A percentile compares a stretch with the other conserved stretches of the same genome.
These are phyloP conservation scores for Eleutherodactylus coqui DNA, from an alignment of 2,797 vertebrate species.

Conservation along the genomic window DNA sequence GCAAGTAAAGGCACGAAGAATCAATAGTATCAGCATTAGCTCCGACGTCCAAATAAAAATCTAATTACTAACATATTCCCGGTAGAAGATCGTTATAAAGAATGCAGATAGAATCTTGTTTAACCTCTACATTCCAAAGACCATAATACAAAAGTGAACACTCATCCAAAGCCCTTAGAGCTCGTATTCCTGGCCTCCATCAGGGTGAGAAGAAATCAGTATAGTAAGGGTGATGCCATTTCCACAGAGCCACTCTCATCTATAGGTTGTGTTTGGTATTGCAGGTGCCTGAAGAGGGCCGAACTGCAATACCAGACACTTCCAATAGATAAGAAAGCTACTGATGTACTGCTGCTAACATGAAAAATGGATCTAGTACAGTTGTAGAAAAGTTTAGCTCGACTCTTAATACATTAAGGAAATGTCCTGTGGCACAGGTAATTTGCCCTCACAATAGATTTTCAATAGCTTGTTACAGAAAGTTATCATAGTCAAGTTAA, in stretches of 20 bases:
- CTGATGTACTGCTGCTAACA: no score
- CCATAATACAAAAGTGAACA: background rate
- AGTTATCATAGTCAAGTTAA: no score
- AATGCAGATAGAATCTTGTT: background rate
- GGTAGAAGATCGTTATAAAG: background rate
- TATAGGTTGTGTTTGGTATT: background rate
- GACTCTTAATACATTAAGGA: no score
- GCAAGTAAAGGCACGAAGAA: constrained; percentile 67
- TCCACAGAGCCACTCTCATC: background rate
- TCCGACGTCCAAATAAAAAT: constrained; percentile 7
- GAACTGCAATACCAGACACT: no score
- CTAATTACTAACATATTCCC: constrained; percentile 4
- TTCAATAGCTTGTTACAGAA: no score
- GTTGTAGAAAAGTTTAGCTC: no score
- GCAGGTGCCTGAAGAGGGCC: no score
- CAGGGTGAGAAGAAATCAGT: background rate
- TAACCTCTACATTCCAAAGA: background rate
- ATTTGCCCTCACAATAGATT: no score
- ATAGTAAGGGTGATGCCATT: no score
- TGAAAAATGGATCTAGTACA: no score
- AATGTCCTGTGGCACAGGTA: no score
- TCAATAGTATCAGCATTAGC: constrained; percentile 32
- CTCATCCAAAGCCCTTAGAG: background rate
- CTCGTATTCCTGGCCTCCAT: background rate
- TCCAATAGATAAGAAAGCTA: no score